Percentiles rank a stretch among this genome's conserved stretches.
Evolutionary conservation across 1,140 invertebrate genomes (phyloP).

Genomic region (Holotrichia oblita): DNA sequence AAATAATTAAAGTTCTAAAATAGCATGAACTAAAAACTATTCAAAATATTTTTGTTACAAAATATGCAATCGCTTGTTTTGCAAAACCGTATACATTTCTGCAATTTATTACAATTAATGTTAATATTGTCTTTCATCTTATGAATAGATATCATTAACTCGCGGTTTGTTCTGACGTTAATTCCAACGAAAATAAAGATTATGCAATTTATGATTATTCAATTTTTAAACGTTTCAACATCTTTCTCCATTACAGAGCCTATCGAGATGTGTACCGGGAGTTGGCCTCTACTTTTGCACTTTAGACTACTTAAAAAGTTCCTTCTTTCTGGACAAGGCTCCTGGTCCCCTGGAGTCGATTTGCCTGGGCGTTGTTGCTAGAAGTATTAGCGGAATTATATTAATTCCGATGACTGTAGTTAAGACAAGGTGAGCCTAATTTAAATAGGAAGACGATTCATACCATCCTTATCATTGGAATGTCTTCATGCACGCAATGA

Average conservation of each 20-base stretch:
- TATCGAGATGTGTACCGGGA: slow-evolving; percentile 84
- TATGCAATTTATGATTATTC: not conserved
- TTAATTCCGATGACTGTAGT: slow-evolving; percentile 92
- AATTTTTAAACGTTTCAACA: not conserved
- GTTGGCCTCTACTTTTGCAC: slow-evolving; percentile 92
- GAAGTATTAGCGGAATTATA: slow-evolving; percentile 82
- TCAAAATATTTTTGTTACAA: no score
- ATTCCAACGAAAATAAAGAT: no score
- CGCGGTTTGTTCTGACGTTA: no score
- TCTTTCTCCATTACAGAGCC: slow-evolving; percentile 9
- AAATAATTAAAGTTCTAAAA: no score
- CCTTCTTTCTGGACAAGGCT: slow-evolving; percentile 67
- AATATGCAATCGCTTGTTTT: no score
- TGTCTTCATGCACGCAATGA: not conserved
- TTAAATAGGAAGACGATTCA: not conserved
- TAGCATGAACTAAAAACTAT: no score
- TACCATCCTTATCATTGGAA: not conserved
- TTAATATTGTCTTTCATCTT: no score
- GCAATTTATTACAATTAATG: no score
- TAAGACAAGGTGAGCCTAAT: slow-evolving; percentile 82
- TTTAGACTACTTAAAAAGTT: slow-evolving; percentile 78
- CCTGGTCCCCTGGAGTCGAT: slow-evolving; percentile 78
- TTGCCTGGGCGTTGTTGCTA: slow-evolving; percentile 77
- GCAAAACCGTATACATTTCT: no score
- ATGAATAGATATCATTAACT: no score